Evolutionary conservation across 2,797 vertebrate species (phyloP).

Genomic region (Dipus sagitta): DNA sequence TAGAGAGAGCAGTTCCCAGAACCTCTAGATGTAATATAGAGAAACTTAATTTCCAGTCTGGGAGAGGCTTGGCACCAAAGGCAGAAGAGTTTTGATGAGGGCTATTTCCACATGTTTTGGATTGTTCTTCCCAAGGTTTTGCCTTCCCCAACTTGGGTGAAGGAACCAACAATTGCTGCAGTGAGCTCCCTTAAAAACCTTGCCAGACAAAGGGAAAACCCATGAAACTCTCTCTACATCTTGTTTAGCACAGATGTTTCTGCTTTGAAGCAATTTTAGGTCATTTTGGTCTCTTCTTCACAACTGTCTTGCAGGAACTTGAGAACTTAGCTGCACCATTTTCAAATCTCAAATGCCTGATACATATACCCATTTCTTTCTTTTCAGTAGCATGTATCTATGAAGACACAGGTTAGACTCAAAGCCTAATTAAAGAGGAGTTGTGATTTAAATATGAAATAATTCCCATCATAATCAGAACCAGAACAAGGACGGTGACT

Average conservation of each 20-base stretch:
- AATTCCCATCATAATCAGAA: slow-evolving; percentile 1
- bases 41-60: neutral
- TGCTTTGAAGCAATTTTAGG: neutral
- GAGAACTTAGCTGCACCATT: neutral
- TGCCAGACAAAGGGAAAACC: neutral
- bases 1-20: neutral
- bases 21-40: neutral
- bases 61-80: neutral
- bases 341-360: neutral
- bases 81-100: neutral
- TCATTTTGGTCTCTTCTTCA: neutral
- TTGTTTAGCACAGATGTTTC: neutral
- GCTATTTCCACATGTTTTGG: neutral
- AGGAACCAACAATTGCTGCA: neutral
- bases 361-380: neutral
- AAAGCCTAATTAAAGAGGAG: neutral
- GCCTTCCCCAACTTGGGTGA: neutral
- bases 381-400: neutral
- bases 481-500: neutral
- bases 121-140: neutral
- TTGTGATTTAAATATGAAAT: neutral
- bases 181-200: neutral
- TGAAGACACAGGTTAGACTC: neutral
- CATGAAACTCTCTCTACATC: neutral
- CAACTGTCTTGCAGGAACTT: neutral